Evolutionary conservation across 2,113 vertebrate species (phyloP).

Genomic region (Etheostoma spectabile): DNA sequence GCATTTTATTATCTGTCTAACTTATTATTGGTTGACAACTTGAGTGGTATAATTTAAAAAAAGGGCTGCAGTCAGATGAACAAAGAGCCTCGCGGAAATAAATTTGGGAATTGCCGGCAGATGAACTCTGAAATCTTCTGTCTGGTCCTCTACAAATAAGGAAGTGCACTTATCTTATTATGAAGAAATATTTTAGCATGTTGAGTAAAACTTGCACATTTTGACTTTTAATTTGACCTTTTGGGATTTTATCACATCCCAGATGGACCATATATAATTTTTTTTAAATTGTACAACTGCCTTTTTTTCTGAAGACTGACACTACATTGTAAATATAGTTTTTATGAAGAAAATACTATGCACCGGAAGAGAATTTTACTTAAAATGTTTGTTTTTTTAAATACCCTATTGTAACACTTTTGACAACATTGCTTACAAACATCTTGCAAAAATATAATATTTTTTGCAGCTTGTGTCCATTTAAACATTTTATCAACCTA

Average conservation of each 20-base stretch:
- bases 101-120: slow-evolving; percentile 2
- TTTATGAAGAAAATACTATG: not conserved
- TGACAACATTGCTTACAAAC: not conserved
- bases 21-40: not conserved
- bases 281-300: not conserved
- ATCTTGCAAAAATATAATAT: not conserved
- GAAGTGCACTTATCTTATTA: slow-evolving; percentile 26
- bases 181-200: slow-evolving; percentile 1
- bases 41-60: too few relatives aligned
- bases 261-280: not conserved
- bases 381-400: not conserved
- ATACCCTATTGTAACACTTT: not conserved
- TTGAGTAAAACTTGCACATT: not conserved
- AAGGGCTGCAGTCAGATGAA: not conserved
- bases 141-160: too few relatives aligned
- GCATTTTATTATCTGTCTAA: slow-evolving; percentile 2
- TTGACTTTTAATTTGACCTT: slow-evolving; percentile 11
- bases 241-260: not conserved
- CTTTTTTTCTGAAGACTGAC: not conserved
- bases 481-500: not conserved
- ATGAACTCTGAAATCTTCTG: slow-evolving; percentile 18
- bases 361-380: not conserved
- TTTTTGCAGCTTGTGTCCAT: not conserved
- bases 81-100: not conserved
- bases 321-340: not conserved